phyloP scores from a whole-genome alignment of 2,797 vertebrate genomes.

The Odontamblyopus rebecca region DNA sequence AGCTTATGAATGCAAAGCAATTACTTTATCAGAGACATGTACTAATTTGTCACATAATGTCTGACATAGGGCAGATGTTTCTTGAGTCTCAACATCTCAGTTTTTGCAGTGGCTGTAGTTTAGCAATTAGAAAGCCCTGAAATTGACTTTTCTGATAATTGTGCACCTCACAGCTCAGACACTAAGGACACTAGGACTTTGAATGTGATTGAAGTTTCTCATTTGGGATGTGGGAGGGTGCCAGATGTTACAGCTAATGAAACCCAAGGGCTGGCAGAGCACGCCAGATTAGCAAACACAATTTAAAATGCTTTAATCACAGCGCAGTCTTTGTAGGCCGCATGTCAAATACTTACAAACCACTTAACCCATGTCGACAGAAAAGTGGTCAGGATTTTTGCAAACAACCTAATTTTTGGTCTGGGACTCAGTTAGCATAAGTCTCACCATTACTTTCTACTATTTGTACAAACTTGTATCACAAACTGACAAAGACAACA shows the following conservation, averaged over 20 bases:
- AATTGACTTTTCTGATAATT: constrained; percentile 29
- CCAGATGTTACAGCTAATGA: constrained; percentile 69
- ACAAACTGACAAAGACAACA: not conserved
- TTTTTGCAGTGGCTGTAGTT: constrained; percentile 8
- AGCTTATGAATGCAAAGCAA: not conserved
- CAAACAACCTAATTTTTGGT: not conserved
- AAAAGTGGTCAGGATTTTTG: constrained; percentile 14
- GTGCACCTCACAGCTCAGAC: constrained; percentile 37
- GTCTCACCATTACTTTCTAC: not conserved
- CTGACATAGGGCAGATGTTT: not conserved
- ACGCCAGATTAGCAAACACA: constrained; percentile 57
- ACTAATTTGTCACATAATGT: not conserved
- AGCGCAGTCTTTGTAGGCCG: constrained; percentile 39
- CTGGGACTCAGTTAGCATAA: not conserved
- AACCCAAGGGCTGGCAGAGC: constrained; percentile 58
- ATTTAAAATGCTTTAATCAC: constrained; percentile 61
- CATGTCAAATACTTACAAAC: constrained; percentile 41
- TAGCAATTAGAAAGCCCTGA: constrained; percentile 5
- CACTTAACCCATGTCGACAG: constrained; percentile 26
- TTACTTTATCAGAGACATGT: not conserved
- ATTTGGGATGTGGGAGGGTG: constrained; percentile 62
- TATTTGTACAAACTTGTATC: not conserved
- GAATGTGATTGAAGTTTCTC: constrained; percentile 66
- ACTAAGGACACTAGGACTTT: constrained; percentile 44
- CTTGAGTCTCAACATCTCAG: not conserved